Base-by-base conservation (phyloP, 1,140 invertebrate species). In the Drosophila equinoxialis region DNA sequence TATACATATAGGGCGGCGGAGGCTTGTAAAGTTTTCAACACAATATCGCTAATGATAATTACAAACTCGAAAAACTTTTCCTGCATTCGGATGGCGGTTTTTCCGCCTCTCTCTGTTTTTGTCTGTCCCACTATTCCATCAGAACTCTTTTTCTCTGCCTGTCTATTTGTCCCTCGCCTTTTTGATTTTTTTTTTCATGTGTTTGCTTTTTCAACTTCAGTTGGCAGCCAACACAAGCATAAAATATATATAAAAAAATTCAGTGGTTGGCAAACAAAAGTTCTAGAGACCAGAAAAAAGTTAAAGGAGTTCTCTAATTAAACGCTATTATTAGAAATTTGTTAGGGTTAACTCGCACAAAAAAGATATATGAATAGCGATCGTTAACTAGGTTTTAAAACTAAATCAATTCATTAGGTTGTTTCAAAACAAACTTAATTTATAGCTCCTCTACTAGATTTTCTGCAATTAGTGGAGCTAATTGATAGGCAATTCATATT, bases 21-120 rank as follows among this genome's bases (percentile, higher is more conserved):
- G 77, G 81, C 74, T 86, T 79, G 70, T 67, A 71, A 81, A 87
- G 77, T 76, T 87, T 87, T 89, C 81, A 77, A 90, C 84, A 87
- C 86, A 90, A 90, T 90, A 86, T 82, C 82, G 79, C 86, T 90
- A 90, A 90, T 90, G 86, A 90, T 90, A 90, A 90, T 90, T 90
- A 90, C 82, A 83, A 86, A 73, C 79, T 51, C 45, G 74, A 73
- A 86, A 71, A 90, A 90, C 82, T 90, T 90, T 90, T 64, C 42
- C 77, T 42, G 69, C 79, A 90, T 74, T 90, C 67, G 58, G 68
- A 71, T 62, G 65, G n/a, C 35, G 39, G 51, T 30, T 30, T 1
- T 5, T 11, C 11, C 37, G 10, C 37, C 35, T 33, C 11, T 48
- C 45, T 51, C 55, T 51, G 65, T 60, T 58, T 30, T 30, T 30